These are phyloP conservation scores for Entosphenus tridentatus DNA, from an alignment of 2,113 vertebrate species.

Conservation along the genomic window DNA sequence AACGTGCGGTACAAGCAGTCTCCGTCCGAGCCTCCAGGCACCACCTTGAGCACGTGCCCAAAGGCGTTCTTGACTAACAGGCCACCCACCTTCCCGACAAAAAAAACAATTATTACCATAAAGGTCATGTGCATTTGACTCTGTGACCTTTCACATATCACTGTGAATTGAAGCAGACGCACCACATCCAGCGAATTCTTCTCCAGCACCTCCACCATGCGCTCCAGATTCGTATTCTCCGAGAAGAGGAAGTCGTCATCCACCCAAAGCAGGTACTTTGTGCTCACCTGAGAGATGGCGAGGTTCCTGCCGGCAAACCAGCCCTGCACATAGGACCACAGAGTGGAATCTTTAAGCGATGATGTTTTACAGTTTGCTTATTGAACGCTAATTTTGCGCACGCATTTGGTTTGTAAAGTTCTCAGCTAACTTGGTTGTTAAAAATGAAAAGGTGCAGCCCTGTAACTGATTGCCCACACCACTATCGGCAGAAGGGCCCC, in stretches of 20 bases:
- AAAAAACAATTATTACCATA: too few species aligned
- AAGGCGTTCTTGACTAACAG: constrained; percentile 19
- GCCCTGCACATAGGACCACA: constrained; percentile 18
- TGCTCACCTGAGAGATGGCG: constrained; percentile 33
- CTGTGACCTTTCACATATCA: too few species aligned
- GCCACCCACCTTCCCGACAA: constrained; percentile 21
- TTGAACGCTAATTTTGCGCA: too few species aligned
- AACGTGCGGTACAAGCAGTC: background rate
- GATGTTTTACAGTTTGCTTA: too few species aligned
- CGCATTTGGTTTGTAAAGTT: too few species aligned
- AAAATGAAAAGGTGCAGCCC: too few species aligned
- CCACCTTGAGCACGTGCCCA: constrained; percentile 20
- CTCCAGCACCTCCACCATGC: constrained; percentile 31
- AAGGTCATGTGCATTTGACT: too few species aligned
- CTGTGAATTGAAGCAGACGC: constrained; percentile 11
- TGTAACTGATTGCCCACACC: too few species aligned
- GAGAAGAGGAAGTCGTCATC: constrained; percentile 36
- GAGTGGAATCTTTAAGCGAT: too few species aligned
- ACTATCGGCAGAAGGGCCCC: too few species aligned
- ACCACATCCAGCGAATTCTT: constrained; percentile 29
- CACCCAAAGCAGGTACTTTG: constrained; percentile 40
- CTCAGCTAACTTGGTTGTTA: too few species aligned
- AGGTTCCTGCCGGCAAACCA: constrained; percentile 44
- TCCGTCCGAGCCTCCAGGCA: background rate
- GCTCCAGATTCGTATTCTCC: constrained; percentile 25